Conservation (phyloP, 2,797 vertebrate genomes). For the Vireo griseus region DNA sequence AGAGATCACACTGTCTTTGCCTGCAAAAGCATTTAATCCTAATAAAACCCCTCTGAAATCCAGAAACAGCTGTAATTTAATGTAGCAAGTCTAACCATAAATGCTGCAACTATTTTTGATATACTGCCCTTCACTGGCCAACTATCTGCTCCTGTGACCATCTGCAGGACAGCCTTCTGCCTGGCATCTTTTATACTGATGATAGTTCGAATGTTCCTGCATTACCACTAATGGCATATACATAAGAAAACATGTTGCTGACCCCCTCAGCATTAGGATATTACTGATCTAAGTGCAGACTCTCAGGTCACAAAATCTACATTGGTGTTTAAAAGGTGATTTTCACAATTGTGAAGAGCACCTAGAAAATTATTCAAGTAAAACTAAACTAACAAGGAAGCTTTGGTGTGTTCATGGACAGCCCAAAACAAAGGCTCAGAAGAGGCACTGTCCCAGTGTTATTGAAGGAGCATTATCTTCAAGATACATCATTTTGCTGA, state of each 20-base stretch:
- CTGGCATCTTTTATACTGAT: neutral
- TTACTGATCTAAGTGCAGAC: neutral
- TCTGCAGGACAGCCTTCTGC: neutral
- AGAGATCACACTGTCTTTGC: constrained; percentile 8
- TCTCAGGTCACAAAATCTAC: neutral
- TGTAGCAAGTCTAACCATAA: neutral
- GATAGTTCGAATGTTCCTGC: neutral
- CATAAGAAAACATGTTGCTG: neutral
- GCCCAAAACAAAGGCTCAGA: neutral
- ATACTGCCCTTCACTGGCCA: neutral
- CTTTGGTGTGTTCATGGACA: neutral
- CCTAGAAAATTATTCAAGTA: neutral
- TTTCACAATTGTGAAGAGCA: neutral
- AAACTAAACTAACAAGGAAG: neutral
- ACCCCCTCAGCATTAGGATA: neutral
- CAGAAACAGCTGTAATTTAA: constrained; percentile 4
- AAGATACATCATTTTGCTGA: neutral
- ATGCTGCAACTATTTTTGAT: neutral
- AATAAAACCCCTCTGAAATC: neutral
- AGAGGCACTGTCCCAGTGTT: neutral
- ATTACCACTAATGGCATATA: neutral
- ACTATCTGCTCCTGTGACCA: neutral
- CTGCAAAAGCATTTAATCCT: constrained; percentile 1
- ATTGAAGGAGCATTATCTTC: neutral
- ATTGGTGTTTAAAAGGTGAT: neutral